These are phyloP conservation scores for Thaleichthys pacificus DNA, from an alignment of 2,797 vertebrate genomes.

Conservation along the genomic window DNA sequence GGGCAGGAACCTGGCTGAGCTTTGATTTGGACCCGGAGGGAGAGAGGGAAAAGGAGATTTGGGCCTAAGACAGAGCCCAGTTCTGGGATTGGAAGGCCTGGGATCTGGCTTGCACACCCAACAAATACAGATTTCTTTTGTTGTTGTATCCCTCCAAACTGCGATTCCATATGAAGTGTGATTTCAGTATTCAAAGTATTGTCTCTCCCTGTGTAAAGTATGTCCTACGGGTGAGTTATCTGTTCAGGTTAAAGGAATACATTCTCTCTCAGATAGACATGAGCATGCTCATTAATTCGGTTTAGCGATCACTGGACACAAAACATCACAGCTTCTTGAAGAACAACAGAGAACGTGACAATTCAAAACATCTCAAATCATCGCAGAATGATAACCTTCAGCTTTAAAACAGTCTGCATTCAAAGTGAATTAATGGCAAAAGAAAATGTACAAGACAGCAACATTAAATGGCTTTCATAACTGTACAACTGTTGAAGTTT, in stretches of 20 bases:
- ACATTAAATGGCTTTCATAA: constrained; percentile 50
- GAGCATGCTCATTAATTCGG: constrained; percentile 55
- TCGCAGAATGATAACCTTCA: constrained; percentile 43
- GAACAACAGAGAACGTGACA: constrained; percentile 45
- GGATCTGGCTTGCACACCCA: constrained; percentile 55
- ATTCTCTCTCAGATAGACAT: constrained; percentile 56
- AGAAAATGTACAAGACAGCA: constrained; percentile 54
- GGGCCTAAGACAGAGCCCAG: constrained; percentile 39
- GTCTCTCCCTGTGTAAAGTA: constrained; percentile 44
- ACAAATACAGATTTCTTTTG: constrained; percentile 49
- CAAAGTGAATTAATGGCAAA: constrained; percentile 53
- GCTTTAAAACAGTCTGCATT: constrained; percentile 45
- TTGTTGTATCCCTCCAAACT: constrained; percentile 63
- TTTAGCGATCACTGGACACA: constrained; percentile 51
- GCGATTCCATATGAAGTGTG: constrained; percentile 57
- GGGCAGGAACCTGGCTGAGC: constrained; percentile 81
- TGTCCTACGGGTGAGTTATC: constrained; percentile 43
- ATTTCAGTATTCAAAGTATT: constrained; percentile 51
- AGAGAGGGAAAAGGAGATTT: constrained; percentile 33
- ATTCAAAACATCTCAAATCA: constrained; percentile 44
- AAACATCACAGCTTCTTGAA: constrained; percentile 52
- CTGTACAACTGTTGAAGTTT: constrained; percentile 61
- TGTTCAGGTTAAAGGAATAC: constrained; percentile 58
- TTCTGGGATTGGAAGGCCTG: constrained; percentile 46
- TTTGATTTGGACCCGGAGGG: constrained; percentile 82